A percentile compares a stretch with the other conserved stretches of the same genome.
Evolutionary conservation across 2,797 vertebrate species (phyloP).

Genomic region (Molossus molossus): DNA sequence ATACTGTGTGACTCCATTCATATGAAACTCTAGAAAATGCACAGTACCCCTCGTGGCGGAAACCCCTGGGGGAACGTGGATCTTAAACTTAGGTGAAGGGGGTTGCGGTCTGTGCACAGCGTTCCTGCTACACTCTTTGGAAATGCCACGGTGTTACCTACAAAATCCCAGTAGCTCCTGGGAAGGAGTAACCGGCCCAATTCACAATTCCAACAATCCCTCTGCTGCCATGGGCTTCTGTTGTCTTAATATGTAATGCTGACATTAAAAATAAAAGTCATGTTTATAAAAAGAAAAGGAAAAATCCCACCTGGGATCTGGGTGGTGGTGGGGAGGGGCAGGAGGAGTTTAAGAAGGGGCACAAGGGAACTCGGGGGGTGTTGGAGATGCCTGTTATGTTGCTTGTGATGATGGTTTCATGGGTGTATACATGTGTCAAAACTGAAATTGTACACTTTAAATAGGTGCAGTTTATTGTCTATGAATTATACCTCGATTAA

Average conservation of each 20-base stretch:
- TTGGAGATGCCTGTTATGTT: neutral
- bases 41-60: neutral
- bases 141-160: too few species aligned
- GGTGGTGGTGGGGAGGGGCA: neutral
- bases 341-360: neutral
- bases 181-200: neutral
- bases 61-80: neutral
- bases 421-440: neutral
- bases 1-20: neutral
- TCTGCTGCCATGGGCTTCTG: neutral
- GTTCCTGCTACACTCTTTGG: neutral
- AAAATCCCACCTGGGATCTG: neutral
- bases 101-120: neutral
- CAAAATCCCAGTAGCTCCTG: neutral
- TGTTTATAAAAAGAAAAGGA: neutral
- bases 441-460: neutral
- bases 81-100: neutral
- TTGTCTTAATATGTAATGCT: neutral
- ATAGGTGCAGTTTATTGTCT: neutral
- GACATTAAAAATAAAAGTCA: neutral
- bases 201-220: neutral
- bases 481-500: neutral
- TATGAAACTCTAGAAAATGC: neutral
- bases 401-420: neutral
- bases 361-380: too few species aligned